phyloP scores from a whole-genome alignment of 2,797 vertebrate genomes.

The Diglossa cyanea region DNA sequence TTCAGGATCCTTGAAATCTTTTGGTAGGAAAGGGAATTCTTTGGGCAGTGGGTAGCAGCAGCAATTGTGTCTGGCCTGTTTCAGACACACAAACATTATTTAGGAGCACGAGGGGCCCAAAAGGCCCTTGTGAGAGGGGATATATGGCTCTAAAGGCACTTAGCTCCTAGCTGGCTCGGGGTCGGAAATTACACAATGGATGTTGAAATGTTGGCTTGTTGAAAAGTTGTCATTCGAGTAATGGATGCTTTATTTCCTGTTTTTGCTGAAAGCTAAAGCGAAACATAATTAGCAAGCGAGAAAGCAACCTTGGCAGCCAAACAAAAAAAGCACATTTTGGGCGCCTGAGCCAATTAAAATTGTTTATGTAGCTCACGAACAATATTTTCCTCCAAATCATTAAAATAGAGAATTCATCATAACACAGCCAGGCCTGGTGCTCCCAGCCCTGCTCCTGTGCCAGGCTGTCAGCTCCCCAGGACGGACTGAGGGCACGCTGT shows the following conservation, averaged over 20 bases:
- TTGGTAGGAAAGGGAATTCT: not conserved
- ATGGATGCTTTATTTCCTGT: constrained; percentile 84
- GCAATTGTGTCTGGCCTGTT: not conserved
- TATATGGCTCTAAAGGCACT: constrained; percentile 58
- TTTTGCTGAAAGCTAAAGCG: constrained; percentile 77
- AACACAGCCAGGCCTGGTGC: constrained; percentile 15
- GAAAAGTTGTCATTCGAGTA: constrained; percentile 81
- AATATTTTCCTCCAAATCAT: constrained; percentile 74
- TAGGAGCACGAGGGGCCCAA: not conserved
- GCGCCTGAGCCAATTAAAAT: constrained; percentile 76
- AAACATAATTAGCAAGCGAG: constrained; percentile 79
- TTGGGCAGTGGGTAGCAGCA: not conserved
- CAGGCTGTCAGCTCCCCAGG: not conserved
- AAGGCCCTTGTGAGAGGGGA: not conserved
- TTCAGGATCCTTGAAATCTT: not conserved
- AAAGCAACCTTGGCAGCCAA: constrained; percentile 77
- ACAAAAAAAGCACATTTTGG: constrained; percentile 79
- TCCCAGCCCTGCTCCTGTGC: not conserved
- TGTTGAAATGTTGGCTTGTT: constrained; percentile 81
- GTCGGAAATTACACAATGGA: constrained; percentile 82
- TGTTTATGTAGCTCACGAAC: constrained; percentile 75
- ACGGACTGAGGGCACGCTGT: not conserved
- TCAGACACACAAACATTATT: not conserved
- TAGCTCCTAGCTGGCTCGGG: constrained; percentile 67
- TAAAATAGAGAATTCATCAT: constrained; percentile 58